These are phyloP conservation scores for Gambusia holbrooki DNA, from an alignment of 2,113 vertebrate genomes.

Conservation along the genomic window DNA sequence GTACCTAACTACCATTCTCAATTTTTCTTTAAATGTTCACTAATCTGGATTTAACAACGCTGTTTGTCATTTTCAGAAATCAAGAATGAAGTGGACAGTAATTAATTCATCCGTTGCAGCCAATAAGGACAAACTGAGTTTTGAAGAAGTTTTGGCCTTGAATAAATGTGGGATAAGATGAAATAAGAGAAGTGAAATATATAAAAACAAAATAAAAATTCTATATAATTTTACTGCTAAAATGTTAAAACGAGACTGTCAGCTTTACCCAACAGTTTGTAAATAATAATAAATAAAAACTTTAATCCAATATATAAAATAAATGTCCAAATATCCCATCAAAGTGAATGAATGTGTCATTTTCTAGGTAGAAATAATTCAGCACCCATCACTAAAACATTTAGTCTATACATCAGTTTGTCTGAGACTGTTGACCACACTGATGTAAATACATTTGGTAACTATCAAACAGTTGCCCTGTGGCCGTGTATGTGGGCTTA, in stretches of 20 bases:
- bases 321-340: background rate
- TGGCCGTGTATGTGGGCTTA: constrained; percentile 19
- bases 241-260: background rate
- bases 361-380: background rate
- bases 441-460: constrained; percentile 30
- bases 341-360: background rate
- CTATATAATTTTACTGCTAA: background rate
- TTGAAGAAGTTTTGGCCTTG: no score
- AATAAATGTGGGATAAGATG: no score
- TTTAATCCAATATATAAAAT: background rate
- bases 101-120: no score
- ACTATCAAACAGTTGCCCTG: constrained; percentile 16
- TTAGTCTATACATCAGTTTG: constrained; percentile 9
- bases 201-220: no score
- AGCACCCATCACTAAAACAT: constrained; percentile 15
- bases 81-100: no score
- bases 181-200: no score
- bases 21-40: no score
- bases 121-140: no score
- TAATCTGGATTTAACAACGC: no score
- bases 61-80: no score
- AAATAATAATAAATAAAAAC: background rate
- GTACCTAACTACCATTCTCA: no score
- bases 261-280: background rate
- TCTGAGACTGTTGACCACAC: constrained; percentile 26